phyloP scores from a whole-genome alignment of 2,888 invertebrate species.

The Agrochola litura region DNA sequence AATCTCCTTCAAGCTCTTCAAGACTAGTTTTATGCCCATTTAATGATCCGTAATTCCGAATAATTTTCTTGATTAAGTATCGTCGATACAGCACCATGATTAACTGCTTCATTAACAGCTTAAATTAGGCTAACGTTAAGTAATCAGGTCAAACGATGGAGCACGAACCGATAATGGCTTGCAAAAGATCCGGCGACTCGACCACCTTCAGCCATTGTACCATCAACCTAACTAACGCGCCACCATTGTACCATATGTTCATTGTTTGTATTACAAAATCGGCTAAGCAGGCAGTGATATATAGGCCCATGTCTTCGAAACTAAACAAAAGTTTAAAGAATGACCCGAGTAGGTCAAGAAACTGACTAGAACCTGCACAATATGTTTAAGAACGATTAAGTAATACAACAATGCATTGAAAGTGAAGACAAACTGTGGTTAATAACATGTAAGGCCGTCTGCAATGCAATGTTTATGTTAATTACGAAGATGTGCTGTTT shows the following conservation, averaged over 20 bases:
- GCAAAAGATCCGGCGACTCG: conserved; percentile 83
- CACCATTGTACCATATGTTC: conserved; percentile 63
- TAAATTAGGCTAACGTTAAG: conserved; percentile 64
- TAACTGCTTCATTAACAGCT: conserved; percentile 37
- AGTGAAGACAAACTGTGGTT: conserved; percentile 61
- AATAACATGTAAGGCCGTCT: conserved; percentile 67
- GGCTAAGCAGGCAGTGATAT: conserved; percentile 34
- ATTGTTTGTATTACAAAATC: conserved; percentile 68
- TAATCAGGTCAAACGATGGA: conserved; percentile 72
- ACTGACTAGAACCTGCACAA: conserved; percentile 27
- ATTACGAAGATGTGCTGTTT: conserved; percentile 70
- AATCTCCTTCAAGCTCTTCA: neutral
- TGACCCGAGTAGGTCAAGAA: conserved; percentile 55
- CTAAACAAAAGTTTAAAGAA: conserved; percentile 48
- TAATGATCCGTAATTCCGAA: conserved; percentile 22
- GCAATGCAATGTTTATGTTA: conserved; percentile 78
- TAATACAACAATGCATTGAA: conserved; percentile 65
- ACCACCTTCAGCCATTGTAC: conserved; percentile 74
- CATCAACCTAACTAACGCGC: conserved; percentile 65
- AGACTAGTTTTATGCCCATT: neutral
- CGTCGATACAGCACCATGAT: conserved; percentile 18
- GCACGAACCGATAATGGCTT: conserved; percentile 73
- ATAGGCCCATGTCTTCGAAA: conserved; percentile 25
- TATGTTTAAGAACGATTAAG: conserved; percentile 54
- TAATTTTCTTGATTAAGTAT: neutral